These are phyloP conservation scores for Garrulus glandarius DNA, from an alignment of 2,797 vertebrate genomes.

Conservation along the genomic window DNA sequence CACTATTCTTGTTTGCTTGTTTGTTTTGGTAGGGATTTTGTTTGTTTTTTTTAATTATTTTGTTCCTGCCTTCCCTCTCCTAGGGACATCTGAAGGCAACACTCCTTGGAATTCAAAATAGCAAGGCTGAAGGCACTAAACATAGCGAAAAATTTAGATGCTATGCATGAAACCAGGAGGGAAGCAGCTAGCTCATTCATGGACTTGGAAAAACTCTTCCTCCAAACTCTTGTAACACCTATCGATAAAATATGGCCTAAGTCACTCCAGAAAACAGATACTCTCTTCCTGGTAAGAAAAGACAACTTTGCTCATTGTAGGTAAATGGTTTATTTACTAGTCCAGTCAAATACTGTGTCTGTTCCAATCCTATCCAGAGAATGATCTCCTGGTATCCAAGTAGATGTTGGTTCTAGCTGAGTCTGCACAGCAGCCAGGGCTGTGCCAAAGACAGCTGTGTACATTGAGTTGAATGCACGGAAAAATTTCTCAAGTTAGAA, in stretches of 20 bases:
- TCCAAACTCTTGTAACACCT: neutral
- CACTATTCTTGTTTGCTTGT: neutral
- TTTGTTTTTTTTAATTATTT: neutral
- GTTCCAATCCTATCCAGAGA: neutral
- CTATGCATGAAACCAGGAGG: fast-evolving
- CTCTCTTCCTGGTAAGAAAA: neutral
- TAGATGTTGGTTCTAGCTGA: neutral
- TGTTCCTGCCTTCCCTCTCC: neutral
- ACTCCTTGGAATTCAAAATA: neutral
- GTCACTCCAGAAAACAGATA: neutral
- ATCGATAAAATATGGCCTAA: neutral
- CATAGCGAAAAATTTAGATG: neutral
- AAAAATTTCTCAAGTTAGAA: neutral
- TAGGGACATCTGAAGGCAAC: neutral
- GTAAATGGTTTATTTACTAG: neutral
- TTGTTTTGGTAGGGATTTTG: neutral
- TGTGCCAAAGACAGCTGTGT: neutral
- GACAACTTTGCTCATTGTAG: neutral
- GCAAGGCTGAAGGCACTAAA: neutral
- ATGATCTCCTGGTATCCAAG: neutral
- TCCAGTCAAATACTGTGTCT: neutral
- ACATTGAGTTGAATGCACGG: neutral
- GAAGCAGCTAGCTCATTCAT: neutral
- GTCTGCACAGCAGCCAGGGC: neutral
- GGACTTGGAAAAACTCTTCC: neutral